Evolutionary conservation across 2,113 vertebrate genomes (phyloP).

Genomic region (Stigmatopora argus): DNA sequence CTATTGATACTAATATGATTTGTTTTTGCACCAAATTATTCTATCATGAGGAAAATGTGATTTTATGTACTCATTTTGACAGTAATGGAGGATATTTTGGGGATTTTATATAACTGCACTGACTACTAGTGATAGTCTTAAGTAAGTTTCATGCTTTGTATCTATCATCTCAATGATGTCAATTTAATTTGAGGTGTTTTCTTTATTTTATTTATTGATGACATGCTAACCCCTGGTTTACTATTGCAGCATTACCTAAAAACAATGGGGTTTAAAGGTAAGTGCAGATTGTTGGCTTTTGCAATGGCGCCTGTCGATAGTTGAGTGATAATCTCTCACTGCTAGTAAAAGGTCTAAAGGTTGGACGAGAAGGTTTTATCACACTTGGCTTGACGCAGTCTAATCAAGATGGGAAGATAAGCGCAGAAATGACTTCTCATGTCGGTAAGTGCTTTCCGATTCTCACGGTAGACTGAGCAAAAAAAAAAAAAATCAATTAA

Average conservation of each 20-base stretch:
- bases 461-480: conserved; percentile 1
- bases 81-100: no score
- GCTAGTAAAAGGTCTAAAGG: conserved; percentile 58
- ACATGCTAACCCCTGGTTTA: neutral
- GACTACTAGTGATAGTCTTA: no score
- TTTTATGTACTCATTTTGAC: no score
- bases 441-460: conserved; percentile 11
- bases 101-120: no score
- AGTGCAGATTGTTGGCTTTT: conserved; percentile 28
- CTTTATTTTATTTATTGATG: no score
- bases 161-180: no score
- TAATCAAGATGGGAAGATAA: conserved; percentile 46
- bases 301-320: conserved; percentile 19
- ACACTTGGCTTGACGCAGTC: conserved; percentile 7
- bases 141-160: no score
- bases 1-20: no score
- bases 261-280: conserved; percentile 33
- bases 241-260: neutral
- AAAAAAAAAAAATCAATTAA: neutral
- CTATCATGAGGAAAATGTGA: no score
- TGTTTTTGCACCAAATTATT: no score
- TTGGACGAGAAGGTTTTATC: conserved; percentile 45
- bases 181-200: no score
- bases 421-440: conserved; percentile 22
- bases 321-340: conserved; percentile 28